Base-by-base conservation (phyloP, 2,888 invertebrate species). In the Cheilosia soror region DNA sequence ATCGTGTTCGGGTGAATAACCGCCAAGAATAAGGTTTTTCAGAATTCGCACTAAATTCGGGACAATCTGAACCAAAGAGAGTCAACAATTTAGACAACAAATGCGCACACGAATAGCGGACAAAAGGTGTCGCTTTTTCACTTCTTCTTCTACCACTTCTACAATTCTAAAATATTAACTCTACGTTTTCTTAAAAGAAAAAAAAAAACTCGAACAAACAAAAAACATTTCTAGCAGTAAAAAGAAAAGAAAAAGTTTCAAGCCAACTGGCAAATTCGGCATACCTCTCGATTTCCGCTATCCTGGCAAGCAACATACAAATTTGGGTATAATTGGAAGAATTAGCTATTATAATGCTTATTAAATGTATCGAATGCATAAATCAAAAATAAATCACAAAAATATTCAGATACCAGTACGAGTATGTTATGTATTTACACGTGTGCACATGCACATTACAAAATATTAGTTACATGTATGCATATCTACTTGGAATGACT, bases 1-100 rank as follows among this genome's bases (percentile, higher is more conserved):
- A 93, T 99, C 99, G 92, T 99, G 99, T 91, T 99, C 99, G 11
- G 99, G 99, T 37, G 99, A 99, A 93, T 99, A 99, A 31, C 99
- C 99, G 72, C 99, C 98, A 93, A 99, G 94, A 89, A 99, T 98
- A 88, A 99, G 94, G 93, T 99, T 99, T 94, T 99, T 99, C 92
- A 99, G 93, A 92, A 99, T 99, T 90, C 99, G 95, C 89, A 99
- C 99, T 93, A 99, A 94, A 93, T 99, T 99, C 80, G 99, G 99
- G 89, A 99, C 99, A 93, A 99, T 97, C 99, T 99, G 94, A 69
- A 80, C 53, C 65, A 58, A 29, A 82, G 15, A 29, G 37, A 37
- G n/a, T 47, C 29, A 29, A 72, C 29, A 68, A 31, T 57, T 25
- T 42, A 42, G 25, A 47, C 11, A 11, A 55, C 44, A 62, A 49